phyloP scores from a whole-genome alignment of 2,113 vertebrate genomes.

The Bagarius yarrelli region DNA sequence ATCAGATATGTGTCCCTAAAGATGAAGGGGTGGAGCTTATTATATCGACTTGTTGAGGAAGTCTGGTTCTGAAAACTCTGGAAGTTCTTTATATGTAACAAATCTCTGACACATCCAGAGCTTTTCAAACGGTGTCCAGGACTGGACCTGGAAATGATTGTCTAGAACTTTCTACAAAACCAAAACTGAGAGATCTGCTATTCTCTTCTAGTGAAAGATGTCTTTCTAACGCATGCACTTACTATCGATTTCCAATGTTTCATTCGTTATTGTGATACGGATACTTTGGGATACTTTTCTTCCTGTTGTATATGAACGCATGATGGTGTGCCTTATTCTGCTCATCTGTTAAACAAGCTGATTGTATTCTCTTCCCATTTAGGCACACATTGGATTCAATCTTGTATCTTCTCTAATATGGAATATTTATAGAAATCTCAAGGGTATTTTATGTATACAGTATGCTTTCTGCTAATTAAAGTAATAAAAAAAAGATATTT shows the following conservation, averaged over 20 bases:
- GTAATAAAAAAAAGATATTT: conserved; percentile 61
- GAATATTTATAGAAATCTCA: conserved; percentile 77
- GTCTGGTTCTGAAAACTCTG: neutral
- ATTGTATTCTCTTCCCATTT: conserved; percentile 51
- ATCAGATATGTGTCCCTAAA: neutral
- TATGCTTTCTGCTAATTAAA: conserved; percentile 70
- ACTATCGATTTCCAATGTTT: conserved; percentile 65
- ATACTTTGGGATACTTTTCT: conserved; percentile 65
- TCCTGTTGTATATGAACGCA: conserved; percentile 72
- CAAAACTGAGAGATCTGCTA: conserved; percentile 27
- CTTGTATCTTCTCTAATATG: conserved; percentile 71
- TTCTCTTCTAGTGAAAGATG: conserved; percentile 46
- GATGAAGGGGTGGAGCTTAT: conserved; percentile 14
- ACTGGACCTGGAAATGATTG: neutral
- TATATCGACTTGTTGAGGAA: neutral
- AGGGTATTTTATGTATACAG: conserved; percentile 75
- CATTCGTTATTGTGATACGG: conserved; percentile 71
- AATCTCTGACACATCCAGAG: neutral
- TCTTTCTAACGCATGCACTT: conserved; percentile 69
- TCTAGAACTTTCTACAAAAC: conserved; percentile 8
- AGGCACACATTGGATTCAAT: conserved; percentile 72
- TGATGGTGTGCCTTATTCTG: conserved; percentile 87
- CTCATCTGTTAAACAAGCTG: conserved; percentile 68
- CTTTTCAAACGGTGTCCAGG: neutral
- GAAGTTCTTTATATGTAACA: neutral